Evolutionary conservation across 2,113 vertebrate species (phyloP).

Genomic region (Macrotus californicus): DNA sequence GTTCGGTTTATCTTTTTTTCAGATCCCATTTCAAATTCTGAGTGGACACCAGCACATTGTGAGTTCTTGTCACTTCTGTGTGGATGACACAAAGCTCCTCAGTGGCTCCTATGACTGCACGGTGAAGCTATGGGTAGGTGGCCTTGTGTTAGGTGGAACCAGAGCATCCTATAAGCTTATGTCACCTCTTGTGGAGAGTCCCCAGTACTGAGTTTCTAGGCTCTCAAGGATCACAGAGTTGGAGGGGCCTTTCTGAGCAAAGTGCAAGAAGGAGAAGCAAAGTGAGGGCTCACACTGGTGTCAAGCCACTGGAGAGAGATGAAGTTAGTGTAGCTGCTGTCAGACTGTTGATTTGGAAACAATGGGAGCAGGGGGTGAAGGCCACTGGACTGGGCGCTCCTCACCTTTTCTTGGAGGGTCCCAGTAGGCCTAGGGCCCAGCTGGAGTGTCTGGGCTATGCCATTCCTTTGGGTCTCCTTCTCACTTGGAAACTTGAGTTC

Average conservation of each 20-base stretch:
- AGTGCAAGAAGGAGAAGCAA: neutral
- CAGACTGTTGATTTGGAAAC: neutral
- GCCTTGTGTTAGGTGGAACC: fast-evolving
- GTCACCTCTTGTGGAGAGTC: neutral
- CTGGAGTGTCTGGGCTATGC: neutral
- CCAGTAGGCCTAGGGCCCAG: too few species aligned
- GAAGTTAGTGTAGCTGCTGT: neutral
- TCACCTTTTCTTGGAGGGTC: neutral
- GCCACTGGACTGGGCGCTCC: neutral
- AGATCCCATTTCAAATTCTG: constrained; percentile 75
- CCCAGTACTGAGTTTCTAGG: neutral
- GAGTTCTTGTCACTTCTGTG: constrained; percentile 78
- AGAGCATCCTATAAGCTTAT: fast-evolving
- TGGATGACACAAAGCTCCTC: constrained; percentile 75
- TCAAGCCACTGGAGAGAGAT: neutral
- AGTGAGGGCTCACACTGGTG: neutral
- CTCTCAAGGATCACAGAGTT: neutral
- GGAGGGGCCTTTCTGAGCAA: neutral
- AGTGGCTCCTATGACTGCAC: constrained; percentile 71
- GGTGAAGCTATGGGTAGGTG: constrained; percentile 76
- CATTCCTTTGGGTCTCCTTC: neutral
- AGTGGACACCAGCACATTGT: constrained; percentile 65
- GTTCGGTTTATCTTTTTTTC: neutral
- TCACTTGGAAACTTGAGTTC: neutral
- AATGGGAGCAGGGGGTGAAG: neutral